Evolutionary conservation across 2,888 invertebrate species (phyloP), one percentile per base, ranked within the genome.

Genomic region (Monopis laevigella): DNA sequence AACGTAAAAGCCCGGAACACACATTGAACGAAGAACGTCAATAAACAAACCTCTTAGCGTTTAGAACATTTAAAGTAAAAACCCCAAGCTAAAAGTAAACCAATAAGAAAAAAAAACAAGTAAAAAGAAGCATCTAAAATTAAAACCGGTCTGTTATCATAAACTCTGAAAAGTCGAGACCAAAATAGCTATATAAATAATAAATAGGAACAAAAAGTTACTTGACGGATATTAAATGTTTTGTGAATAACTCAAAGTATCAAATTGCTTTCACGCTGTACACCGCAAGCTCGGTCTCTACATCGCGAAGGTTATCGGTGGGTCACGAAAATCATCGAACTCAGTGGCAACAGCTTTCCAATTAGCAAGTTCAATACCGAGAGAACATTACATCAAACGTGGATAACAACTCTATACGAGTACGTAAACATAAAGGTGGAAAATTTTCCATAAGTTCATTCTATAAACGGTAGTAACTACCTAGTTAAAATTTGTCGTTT

Each of bases 221-320:
- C n/a, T n/a, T n/a, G n/a, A n/a, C n/a, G n/a, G n/a, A n/a, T n/a
- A n/a, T n/a, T n/a, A n/a, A n/a, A n/a, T n/a, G n/a, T n/a, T n/a
- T n/a, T n/a, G n/a, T n/a, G n/a, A n/a, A n/a, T n/a, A n/a, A n/a
- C n/a, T n/a, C n/a, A n/a, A n/a, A n/a, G n/a, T n/a, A n/a, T n/a
- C n/a, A n/a, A n/a, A n/a, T n/a, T n/a, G n/a, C n/a, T n/a, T n/a
- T n/a, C n/a, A n/a, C n/a, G n/a, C n/a, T n/a, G n/a, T n/a, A n/a
- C n/a, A n/a, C n/a, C n/a, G n/a, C n/a, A n/a, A n/a, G n/a, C n/a
- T n/a, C n/a, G n/a, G n/a, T n/a, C n/a, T n/a, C n/a, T n/a, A n/a
- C n/a, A n/a, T n/a, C n/a, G n/a, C n/a, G 3, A n/a, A 34, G 47
- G 44, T 50, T 50, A 51, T 51, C 48, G 44, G 40, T 39, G 26